Percentiles rank a stretch among this genome's conserved stretches.
These are phyloP conservation scores for Lepidurus arcticus DNA, from an alignment of 1,140 invertebrate species.

Conservation along the genomic window DNA sequence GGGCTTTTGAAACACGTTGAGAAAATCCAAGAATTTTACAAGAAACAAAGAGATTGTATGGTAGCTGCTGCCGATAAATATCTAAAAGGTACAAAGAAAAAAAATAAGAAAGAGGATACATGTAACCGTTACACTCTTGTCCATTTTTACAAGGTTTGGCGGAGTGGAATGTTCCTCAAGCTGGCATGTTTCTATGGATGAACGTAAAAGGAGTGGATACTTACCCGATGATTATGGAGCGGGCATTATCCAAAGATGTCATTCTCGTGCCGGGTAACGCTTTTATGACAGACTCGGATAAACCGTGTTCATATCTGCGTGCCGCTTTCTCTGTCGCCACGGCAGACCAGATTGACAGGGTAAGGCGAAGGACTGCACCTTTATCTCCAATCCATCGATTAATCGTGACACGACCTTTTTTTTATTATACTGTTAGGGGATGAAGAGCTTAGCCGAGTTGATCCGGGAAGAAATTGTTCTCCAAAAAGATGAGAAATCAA, in stretches of 20 bases:
- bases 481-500: neutral
- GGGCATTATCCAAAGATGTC: slow-evolving; percentile 53
- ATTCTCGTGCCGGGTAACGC: slow-evolving; percentile 64
- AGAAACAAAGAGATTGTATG: slow-evolving; percentile 57
- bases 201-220: slow-evolving; percentile 62
- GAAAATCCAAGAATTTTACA: slow-evolving; percentile 59
- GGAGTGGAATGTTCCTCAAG: slow-evolving; percentile 59
- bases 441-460: slow-evolving; percentile 32
- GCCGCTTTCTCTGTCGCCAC: slow-evolving; percentile 60
- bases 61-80: slow-evolving; percentile 55
- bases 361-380: slow-evolving; percentile 38
- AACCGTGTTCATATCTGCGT: slow-evolving; percentile 58
- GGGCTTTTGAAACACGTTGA: slow-evolving; percentile 57
- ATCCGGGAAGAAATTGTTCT: slow-evolving; percentile 34
- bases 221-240: slow-evolving; percentile 62
- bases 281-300: slow-evolving; percentile 55
- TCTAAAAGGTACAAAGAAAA: slow-evolving; percentile 48
- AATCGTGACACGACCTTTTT: neutral
- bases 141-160: slow-evolving; percentile 49
- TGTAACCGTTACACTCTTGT: neutral
- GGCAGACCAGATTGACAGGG: slow-evolving; percentile 57
- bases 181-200: slow-evolving; percentile 74
- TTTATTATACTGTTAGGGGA: slow-evolving; percentile 29
- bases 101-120: neutral
- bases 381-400: neutral